Evolutionary conservation across 53 echinoderm and acorn worm genomes (phyloP), one percentile per base, ranked within the genome.

Genomic region (Glandiceps talaboti): DNA sequence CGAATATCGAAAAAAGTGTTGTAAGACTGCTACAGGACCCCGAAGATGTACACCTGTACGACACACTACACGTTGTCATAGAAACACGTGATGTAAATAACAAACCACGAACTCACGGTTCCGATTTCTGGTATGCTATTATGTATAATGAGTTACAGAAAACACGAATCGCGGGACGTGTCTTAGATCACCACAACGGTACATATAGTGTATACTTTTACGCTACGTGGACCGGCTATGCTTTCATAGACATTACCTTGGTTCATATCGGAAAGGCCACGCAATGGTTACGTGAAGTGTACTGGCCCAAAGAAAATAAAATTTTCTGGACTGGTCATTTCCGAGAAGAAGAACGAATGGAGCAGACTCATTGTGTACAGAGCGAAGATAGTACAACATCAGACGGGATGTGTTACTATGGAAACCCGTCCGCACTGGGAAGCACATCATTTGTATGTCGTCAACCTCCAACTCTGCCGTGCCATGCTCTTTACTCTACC

Each of bases 401-500:
- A 45, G 64, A 30, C 1, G 29, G 72, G 10, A 1, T 20, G 28
- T 86, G 87, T 28, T 32, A 79, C 25, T 86, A 79, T 75, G 82
- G 87, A 29, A 75, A 79, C 28, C 75, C 79, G 74, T 81, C 74
- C 0, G 87, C 82, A 29, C 74, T 82, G 82, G 87, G 87, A 30
- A 29, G 79, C 29, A 86, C 82, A 20, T 77, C 82, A 0, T 79
- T 86, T 26, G 25, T 86, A n/a, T 86, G 87, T 74, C 33, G 75
- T 33, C 74, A 32, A 32, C 87, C 87, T 14, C 29, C 31, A 28
- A 33, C 29, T 1, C 79, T 76, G 30, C 73, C 32, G 0, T 86
- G 87, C 74, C 45, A 33, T 45, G 64, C 64, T 45, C 64, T 45
- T 6, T 20, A 45, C 64, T 45, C 64, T 12, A 45, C 64, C 64